A percentile compares a stretch with the other conserved stretches of the same genome.
These are phyloP conservation scores for Nomada fabriciana DNA, from an alignment of 2,888 invertebrate species.

Conservation along the genomic window DNA sequence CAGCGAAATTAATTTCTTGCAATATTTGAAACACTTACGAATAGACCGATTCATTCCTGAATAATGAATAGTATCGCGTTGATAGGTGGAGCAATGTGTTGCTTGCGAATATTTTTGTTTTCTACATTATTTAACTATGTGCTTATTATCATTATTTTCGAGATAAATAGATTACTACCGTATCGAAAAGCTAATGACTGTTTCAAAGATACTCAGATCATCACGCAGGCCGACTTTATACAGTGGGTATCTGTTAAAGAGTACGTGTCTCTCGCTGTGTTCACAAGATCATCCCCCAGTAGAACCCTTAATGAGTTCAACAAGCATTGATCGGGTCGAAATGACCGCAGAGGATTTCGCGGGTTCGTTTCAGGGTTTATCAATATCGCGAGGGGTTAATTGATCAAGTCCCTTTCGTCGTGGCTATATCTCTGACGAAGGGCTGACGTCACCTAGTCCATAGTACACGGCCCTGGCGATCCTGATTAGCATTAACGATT, in stretches of 20 bases:
- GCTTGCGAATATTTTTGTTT: background rate
- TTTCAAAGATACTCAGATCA: no score
- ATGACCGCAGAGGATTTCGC: slow-evolving; percentile 47
- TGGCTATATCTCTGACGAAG: slow-evolving; percentile 73
- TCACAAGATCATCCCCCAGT: slow-evolving; percentile 6
- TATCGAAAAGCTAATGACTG: no score
- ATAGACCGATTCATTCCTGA: background rate
- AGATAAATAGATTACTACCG: no score
- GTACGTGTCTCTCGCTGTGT: background rate
- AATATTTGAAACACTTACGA: background rate
- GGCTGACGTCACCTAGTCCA: slow-evolving; percentile 76
- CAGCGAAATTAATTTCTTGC: background rate
- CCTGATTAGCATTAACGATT: slow-evolving; percentile 82
- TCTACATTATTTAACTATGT: no score
- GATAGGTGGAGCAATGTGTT: no score
- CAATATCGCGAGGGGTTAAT: slow-evolving; percentile 74
- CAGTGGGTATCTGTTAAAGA: background rate
- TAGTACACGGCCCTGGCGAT: slow-evolving; percentile 73
- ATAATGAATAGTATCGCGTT: background rate
- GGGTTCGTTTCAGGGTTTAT: slow-evolving; percentile 65
- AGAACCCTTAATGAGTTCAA: slow-evolving; percentile 34
- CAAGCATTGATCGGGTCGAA: slow-evolving; percentile 29
- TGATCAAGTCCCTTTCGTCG: slow-evolving; percentile 76
- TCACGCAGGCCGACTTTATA: no score
- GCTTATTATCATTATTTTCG: no score